Evolutionary conservation across 1,140 invertebrate genomes (phyloP).

Genomic region (Zaprionus tsacasi): DNA sequence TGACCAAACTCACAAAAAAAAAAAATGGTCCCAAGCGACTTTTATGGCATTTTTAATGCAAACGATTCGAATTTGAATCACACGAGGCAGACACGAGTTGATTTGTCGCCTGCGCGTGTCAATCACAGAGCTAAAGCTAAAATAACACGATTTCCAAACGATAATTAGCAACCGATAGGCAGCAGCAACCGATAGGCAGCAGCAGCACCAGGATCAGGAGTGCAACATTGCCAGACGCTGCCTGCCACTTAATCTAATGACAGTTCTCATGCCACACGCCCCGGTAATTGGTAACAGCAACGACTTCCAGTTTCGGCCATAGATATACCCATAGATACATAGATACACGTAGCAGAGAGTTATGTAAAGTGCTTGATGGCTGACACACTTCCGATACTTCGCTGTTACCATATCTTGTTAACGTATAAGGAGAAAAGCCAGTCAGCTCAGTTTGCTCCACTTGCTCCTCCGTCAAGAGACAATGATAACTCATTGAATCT

Average conservation of each 20-base stretch:
- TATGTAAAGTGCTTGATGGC: slow-evolving; percentile 52
- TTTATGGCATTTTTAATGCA: slow-evolving; percentile 77
- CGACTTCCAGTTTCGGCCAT: slow-evolving; percentile 72
- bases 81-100: slow-evolving; percentile 61
- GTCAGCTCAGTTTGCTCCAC: slow-evolving; percentile 35
- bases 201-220: slow-evolving; percentile 11
- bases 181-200: slow-evolving; percentile 10
- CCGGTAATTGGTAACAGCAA: slow-evolving; percentile 60
- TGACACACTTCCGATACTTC: slow-evolving; percentile 75
- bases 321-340: slow-evolving; percentile 21
- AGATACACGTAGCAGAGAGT: slow-evolving; percentile 29
- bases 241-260: slow-evolving; percentile 79
- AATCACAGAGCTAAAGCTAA: slow-evolving; percentile 59
- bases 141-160: slow-evolving; percentile 76
- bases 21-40: slow-evolving; percentile 56
- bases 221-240: slow-evolving; percentile 18
- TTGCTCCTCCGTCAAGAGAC: slow-evolving; percentile 43
- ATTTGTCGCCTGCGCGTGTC: slow-evolving; percentile 80
- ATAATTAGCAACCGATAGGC: slow-evolving; percentile 58
- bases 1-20: slow-evolving; percentile 15
- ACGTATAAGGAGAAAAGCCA: slow-evolving; percentile 49
- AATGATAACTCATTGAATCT: slow-evolving; percentile 55
- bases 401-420: slow-evolving; percentile 48
- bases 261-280: slow-evolving; percentile 65
- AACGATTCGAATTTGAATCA: slow-evolving; percentile 76